Base-by-base conservation (phyloP, 2,888 invertebrate species). In the Unio delphinus region DNA sequence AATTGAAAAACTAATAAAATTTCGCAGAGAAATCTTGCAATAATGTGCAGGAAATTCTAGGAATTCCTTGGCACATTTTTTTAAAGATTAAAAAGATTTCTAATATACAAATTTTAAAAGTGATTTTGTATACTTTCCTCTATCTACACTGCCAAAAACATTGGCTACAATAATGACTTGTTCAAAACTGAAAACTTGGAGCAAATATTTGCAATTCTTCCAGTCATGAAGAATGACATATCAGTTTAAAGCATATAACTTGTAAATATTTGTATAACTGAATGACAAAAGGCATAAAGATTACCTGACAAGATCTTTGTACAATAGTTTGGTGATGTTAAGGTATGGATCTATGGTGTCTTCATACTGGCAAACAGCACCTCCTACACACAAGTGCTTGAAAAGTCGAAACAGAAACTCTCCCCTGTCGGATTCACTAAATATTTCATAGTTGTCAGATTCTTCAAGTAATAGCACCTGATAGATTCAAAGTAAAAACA, bases 321-420 rank as follows among this genome's bases (percentile, higher is more conserved):
- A 93, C 8, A 93, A 74, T 45, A 79, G 80, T 85, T 91, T 92
- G 4, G 92, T 91, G 18, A 89, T 80, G 55, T 91, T 88, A 18
- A 92, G 80, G 79, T 93, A 93, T 1, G 92, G 91, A 60, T 91
- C 84, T 55, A 93, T 76, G 17, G 80, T 86, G 75, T 92, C 92
- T 79, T 93, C 93, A 81, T 91, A 92, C 79, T 93, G 93, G 79
- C 92, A 92, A 61, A 92, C 86, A 55, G 87, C 84, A 1, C 93
- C 93, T 7, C 93, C 93, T 17, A 93, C 86, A 67, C 91, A 91
- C n/a, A 93, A 75, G 81, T 92, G 91, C 80, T 89, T 87, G 75
- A 93, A 92, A 65, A 93, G 79, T 23, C 86, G 86, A 82, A 92
- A 93, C 45, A 93, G 87, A 74, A 93, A 92, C 84, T 93, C 92